Conservation (phyloP, 2,888 invertebrate genomes). For the Hirtodrosophila confusa region DNA sequence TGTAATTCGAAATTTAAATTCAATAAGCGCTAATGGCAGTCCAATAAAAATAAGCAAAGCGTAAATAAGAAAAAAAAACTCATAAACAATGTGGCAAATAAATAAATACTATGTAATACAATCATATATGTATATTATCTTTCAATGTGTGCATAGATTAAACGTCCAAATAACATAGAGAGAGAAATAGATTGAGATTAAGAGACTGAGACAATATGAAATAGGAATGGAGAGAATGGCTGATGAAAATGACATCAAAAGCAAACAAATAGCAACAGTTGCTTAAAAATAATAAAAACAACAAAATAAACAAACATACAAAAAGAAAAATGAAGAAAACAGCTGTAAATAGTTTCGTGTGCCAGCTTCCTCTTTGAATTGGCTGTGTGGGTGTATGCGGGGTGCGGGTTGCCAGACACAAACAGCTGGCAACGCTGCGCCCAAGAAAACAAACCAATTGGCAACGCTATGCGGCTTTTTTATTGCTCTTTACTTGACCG, state of each 20-base stretch:
- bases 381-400: background rate
- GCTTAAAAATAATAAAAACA: conserved; percentile 12
- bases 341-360: conserved; percentile 39
- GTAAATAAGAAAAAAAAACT: conserved; percentile 33
- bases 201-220: background rate
- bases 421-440: conserved; percentile 9
- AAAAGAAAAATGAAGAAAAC: conserved; percentile 17
- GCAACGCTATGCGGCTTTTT: conserved; percentile 45
- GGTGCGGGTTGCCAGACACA: background rate
- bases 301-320: background rate
- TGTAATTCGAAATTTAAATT: conserved; percentile 70
- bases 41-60: conserved; percentile 51
- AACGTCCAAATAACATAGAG: conserved; percentile 19
- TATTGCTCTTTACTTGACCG: conserved; percentile 31
- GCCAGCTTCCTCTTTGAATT: conserved; percentile 25
- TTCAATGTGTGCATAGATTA: conserved; percentile 45
- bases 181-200: conserved; percentile 1
- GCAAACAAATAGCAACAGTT: conserved; percentile 30
- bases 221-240: conserved; percentile 8
- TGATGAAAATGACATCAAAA: conserved; percentile 22
- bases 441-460: conserved; percentile 36
- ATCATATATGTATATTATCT: background rate
- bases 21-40: conserved; percentile 50
- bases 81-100: conserved; percentile 54
- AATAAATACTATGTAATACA: background rate